Evolutionary conservation across 2,888 invertebrate genomes (phyloP).

Genomic region (Mongoloraphidia duomilia): DNA sequence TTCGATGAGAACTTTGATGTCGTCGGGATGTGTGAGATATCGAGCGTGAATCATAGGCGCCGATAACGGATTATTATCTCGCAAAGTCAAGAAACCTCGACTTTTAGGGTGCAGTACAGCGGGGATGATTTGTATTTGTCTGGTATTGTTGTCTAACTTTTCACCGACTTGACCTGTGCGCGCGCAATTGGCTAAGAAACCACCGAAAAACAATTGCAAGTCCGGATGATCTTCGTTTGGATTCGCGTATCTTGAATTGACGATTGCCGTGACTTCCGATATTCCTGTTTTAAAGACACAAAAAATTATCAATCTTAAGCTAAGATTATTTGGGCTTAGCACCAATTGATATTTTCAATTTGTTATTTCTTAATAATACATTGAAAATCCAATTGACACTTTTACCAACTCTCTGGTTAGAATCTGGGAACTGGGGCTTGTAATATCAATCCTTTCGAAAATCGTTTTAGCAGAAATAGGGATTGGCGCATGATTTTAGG

Average conservation of each 20-base stretch:
- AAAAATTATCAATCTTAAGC: not conserved
- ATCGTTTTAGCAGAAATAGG: too few relatives aligned
- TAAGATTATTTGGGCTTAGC: too few relatives aligned
- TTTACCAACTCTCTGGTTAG: too few relatives aligned
- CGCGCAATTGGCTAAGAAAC: slow-evolving; percentile 73
- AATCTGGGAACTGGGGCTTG: too few relatives aligned
- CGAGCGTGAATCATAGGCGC: slow-evolving; percentile 78
- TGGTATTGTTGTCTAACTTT: slow-evolving; percentile 47
- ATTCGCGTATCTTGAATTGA: slow-evolving; percentile 66
- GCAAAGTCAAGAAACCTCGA: slow-evolving; percentile 58
- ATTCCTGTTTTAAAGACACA: slow-evolving; percentile 36
- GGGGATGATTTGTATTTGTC: slow-evolving; percentile 62
- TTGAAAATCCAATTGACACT: too few relatives aligned
- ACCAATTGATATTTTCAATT: too few relatives aligned
- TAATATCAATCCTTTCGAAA: too few relatives aligned
- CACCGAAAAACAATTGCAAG: slow-evolving; percentile 75
- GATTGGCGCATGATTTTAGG: too few relatives aligned
- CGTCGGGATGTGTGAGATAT: slow-evolving; percentile 61
- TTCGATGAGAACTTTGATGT: slow-evolving; percentile 64
- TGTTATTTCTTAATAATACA: too few relatives aligned
- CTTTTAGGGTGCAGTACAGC: slow-evolving; percentile 78
- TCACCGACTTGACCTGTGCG: slow-evolving; percentile 78
- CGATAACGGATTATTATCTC: slow-evolving; percentile 59
- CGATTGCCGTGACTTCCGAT: slow-evolving; percentile 72
- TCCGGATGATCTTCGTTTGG: slow-evolving; percentile 66